Evolutionary conservation across 1,140 invertebrate genomes (phyloP).

Genomic region (Zaprionus nigranus): DNA sequence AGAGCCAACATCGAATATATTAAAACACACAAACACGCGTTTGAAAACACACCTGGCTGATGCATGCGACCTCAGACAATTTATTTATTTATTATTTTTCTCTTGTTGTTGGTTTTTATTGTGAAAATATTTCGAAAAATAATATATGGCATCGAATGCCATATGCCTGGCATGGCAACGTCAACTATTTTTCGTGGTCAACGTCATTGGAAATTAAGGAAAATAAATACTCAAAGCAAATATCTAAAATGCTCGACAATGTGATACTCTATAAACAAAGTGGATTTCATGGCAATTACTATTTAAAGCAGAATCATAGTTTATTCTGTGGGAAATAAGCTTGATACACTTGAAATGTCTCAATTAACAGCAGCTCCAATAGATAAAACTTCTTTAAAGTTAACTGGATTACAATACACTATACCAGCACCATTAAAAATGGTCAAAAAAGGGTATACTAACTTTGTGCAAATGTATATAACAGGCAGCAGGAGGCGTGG

Average conservation of each 20-base stretch:
- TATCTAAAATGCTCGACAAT: not conserved
- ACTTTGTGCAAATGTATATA: too few relatives aligned
- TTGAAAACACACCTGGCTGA: slow-evolving; percentile 63
- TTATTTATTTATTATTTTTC: slow-evolving; percentile 36
- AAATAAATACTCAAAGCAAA: slow-evolving; percentile 7
- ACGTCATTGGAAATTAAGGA: slow-evolving; percentile 54
- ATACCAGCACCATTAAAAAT: too few relatives aligned
- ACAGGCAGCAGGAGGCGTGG: too few relatives aligned
- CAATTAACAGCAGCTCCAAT: not conserved
- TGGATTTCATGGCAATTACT: not conserved
- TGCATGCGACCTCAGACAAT: slow-evolving; percentile 50
- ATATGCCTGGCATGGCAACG: slow-evolving; percentile 45
- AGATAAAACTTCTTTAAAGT: not conserved
- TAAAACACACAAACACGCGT: slow-evolving; percentile 1
- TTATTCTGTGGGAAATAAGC: not conserved
- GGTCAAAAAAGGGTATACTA: too few relatives aligned
- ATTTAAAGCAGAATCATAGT: not conserved
- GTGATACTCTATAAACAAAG: slow-evolving; percentile 3
- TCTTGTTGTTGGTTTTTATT: slow-evolving; percentile 23
- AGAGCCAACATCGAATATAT: slow-evolving; percentile 39
- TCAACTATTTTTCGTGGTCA: slow-evolving; percentile 61
- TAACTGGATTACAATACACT: not conserved
- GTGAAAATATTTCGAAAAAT: slow-evolving; percentile 32
- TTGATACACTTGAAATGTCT: not conserved
- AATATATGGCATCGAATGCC: slow-evolving; percentile 39